These are phyloP conservation scores for Reinhardtius hippoglossoides DNA, from an alignment of 2,113 vertebrate species.

Conservation along the genomic window DNA sequence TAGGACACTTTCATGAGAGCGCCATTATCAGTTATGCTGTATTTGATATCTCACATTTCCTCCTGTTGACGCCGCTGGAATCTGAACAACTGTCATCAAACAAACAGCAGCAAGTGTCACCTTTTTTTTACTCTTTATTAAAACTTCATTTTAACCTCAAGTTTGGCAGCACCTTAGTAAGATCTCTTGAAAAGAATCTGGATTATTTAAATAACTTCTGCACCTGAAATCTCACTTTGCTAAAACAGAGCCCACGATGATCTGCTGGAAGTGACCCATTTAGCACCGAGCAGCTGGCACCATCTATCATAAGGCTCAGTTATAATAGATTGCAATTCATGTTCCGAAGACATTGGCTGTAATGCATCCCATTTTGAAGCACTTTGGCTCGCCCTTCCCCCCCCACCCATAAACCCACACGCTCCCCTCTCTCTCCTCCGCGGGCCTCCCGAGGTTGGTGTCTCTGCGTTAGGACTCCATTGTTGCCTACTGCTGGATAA, in stretches of 20 bases:
- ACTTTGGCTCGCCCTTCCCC: conserved; percentile 71
- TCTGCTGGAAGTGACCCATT: conserved; percentile 38
- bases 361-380: conserved; percentile 80
- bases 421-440: conserved; percentile 66
- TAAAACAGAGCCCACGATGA: neutral
- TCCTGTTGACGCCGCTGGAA: conserved; percentile 23
- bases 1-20: conserved; percentile 72
- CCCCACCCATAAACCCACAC: conserved; percentile 70
- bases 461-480: conserved; percentile 84
- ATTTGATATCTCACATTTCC: conserved; percentile 59
- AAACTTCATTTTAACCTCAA: neutral
- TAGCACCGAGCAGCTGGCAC: conserved; percentile 52
- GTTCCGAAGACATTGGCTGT: conserved; percentile 79
- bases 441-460: conserved; percentile 82
- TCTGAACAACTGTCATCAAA: conserved; percentile 31
- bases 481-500: conserved; percentile 85
- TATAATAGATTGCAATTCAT: conserved; percentile 79
- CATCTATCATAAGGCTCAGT: conserved; percentile 59
- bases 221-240: neutral
- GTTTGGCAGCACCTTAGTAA: neutral
- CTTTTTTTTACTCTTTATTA: neutral
- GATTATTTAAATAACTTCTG: neutral
- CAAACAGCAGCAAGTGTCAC: neutral
- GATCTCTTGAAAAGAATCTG: neutral
- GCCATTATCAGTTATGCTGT: conserved; percentile 60